Evolutionary conservation across 1,140 invertebrate species (phyloP).

Genomic region (Triops longicaudatus): DNA sequence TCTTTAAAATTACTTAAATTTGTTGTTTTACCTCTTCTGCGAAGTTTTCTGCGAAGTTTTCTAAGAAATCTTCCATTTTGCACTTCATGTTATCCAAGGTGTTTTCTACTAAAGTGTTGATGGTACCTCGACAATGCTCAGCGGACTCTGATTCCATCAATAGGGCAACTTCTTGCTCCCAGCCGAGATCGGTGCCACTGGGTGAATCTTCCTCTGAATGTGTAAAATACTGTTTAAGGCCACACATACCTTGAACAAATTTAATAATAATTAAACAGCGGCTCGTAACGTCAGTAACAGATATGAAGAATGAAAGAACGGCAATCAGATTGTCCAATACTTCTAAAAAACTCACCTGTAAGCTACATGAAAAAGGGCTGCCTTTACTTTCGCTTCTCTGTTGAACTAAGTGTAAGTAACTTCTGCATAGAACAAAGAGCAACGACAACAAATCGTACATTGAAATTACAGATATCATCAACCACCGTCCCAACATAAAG

Average conservation of each 20-base stretch:
- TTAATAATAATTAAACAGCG: too few species aligned
- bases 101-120: conserved; percentile 75
- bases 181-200: conserved; percentile 47
- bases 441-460: too few species aligned
- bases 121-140: not conserved
- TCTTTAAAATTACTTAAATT: not conserved
- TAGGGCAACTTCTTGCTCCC: conserved; percentile 62
- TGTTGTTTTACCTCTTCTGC: conserved; percentile 61
- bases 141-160: conserved; percentile 59
- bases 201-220: conserved; percentile 68
- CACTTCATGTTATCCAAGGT: conserved; percentile 76
- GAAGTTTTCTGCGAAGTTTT: too few species aligned
- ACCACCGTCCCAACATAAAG: too few species aligned
- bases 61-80: conserved; percentile 73
- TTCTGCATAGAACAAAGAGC: conserved; percentile 71
- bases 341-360: not conserved
- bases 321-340: too few species aligned
- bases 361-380: not conserved
- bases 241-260: conserved; percentile 62
- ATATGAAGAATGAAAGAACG: too few species aligned
- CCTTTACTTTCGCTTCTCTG: not conserved
- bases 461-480: too few species aligned
- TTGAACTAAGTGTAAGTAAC: conserved; percentile 35
- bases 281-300: too few species aligned
- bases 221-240: conserved; percentile 96